These are phyloP conservation scores for Vulpes vulpes DNA, from an alignment of 2,113 vertebrate species.

Conservation along the genomic window DNA sequence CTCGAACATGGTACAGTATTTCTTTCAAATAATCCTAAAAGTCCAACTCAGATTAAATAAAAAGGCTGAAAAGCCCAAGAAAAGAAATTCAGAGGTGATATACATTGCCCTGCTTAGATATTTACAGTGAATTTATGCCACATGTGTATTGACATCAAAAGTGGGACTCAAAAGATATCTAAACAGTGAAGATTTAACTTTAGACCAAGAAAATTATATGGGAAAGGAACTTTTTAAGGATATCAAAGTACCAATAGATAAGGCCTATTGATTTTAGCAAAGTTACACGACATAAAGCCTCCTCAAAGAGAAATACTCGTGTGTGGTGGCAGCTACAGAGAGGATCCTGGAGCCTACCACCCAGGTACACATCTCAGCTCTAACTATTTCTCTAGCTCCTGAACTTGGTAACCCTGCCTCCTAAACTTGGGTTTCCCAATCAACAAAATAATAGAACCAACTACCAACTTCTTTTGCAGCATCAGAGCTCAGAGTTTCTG, in stretches of 20 bases:
- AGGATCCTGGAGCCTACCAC: not conserved
- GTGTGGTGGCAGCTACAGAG: fast-evolving
- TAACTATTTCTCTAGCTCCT: not conserved
- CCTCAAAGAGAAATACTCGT: not conserved
- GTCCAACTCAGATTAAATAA: constrained; percentile 49
- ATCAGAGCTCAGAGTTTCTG: not conserved
- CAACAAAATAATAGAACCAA: not conserved
- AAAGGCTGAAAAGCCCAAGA: not conserved
- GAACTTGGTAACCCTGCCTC: not conserved
- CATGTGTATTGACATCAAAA: not conserved
- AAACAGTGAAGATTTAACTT: not conserved
- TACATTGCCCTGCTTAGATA: not conserved
- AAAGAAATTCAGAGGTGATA: not conserved
- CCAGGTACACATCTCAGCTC: not conserved
- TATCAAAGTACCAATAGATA: not conserved
- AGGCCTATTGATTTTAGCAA: not conserved
- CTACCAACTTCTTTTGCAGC: not conserved
- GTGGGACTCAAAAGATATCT: not conserved
- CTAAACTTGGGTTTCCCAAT: not conserved
- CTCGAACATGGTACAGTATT: not conserved
- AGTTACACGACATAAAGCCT: not conserved
- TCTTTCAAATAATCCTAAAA: constrained; percentile 73
- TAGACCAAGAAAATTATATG: not conserved
- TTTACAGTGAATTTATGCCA: not conserved
- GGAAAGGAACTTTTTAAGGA: not conserved